Percentiles rank a stretch among this genome's conserved stretches.
Conservation (phyloP, 2,797 vertebrate genomes). For the Benthosema pterotum region DNA sequence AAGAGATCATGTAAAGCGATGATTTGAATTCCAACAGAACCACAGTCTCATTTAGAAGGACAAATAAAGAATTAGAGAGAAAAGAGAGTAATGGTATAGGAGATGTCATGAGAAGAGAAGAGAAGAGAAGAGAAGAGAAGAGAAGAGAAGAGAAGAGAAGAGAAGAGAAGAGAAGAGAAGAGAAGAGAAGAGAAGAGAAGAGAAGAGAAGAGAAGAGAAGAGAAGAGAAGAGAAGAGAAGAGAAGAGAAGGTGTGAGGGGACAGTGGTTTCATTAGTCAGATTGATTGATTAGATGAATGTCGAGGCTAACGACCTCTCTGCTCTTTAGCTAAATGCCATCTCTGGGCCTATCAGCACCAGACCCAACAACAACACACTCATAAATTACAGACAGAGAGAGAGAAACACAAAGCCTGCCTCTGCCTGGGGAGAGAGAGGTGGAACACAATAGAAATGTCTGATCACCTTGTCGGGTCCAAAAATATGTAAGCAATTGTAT, state of each 20-base stretch:
- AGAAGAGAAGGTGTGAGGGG: conserved; percentile 59
- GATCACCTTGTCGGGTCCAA: conserved; percentile 50
- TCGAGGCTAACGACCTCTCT: conserved; percentile 79
- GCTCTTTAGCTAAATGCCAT: conserved; percentile 83
- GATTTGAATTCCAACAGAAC: too few species aligned
- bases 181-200: conserved; percentile 46
- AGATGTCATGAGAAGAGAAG: neutral
- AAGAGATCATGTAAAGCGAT: conserved; percentile 9
- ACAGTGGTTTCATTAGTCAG: conserved; percentile 78
- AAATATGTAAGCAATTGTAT: conserved; percentile 36
- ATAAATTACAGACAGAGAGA: conserved; percentile 56
- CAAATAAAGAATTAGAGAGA: neutral
- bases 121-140: neutral
- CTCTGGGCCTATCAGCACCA: conserved; percentile 77
- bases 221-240: conserved; percentile 42
- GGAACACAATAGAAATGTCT: conserved; percentile 31
- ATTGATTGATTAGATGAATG: conserved; percentile 82
- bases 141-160: neutral
- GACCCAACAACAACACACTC: conserved; percentile 70
- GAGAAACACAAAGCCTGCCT: conserved; percentile 32
- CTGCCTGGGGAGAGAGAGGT: conserved; percentile 32
- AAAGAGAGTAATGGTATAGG: neutral
- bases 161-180: neutral
- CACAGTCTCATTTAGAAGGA: conserved; percentile 26
- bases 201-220: conserved; percentile 32